phyloP scores from a whole-genome alignment of 2,888 invertebrate species.

The Eretmocerus hayati region DNA sequence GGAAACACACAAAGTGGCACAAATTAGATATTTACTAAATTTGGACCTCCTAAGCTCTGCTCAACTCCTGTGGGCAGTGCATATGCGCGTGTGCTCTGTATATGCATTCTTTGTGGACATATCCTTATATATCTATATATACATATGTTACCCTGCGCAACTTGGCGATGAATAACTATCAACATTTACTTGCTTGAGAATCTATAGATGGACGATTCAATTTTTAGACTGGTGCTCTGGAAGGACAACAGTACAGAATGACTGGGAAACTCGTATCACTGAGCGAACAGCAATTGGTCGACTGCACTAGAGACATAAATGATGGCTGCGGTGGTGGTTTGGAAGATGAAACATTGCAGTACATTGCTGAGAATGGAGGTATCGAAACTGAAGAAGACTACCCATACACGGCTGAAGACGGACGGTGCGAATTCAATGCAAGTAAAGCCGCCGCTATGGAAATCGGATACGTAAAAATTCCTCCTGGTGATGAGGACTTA shows the following conservation, averaged over 20 bases:
- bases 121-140: too few relatives aligned
- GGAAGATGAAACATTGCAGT: background rate
- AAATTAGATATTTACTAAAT: too few relatives aligned
- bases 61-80: too few relatives aligned
- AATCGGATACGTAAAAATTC: background rate
- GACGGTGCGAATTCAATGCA: background rate
- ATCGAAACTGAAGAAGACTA: background rate
- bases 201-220: too few relatives aligned
- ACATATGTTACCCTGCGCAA: too few relatives aligned
- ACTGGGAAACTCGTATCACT: background rate
- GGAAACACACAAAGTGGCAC: too few relatives aligned
- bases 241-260: background rate
- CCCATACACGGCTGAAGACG: background rate
- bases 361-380: background rate
- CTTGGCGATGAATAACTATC: too few relatives aligned
- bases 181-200: too few relatives aligned
- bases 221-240: background rate
- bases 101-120: too few relatives aligned
- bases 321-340: background rate
- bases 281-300: background rate
- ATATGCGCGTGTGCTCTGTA: too few relatives aligned
- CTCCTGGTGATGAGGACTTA: background rate
- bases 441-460: background rate
- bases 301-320: background rate
- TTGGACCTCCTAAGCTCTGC: too few relatives aligned